phyloP scores from a whole-genome alignment of 2,888 invertebrate species.

The Callyntrura sp. region DNA sequence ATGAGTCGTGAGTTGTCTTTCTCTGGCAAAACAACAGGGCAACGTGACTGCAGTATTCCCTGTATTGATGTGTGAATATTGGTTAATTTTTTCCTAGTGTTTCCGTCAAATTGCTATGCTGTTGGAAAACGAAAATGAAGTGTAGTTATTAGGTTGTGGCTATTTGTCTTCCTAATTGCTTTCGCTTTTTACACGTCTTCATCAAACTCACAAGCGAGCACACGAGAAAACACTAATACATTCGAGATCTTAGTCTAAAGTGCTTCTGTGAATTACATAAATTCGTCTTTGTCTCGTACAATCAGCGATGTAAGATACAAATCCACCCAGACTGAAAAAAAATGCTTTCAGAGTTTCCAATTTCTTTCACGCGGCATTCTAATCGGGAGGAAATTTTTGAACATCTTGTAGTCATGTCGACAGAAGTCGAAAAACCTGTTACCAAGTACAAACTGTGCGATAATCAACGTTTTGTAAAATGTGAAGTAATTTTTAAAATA shows the following conservation, averaged over 20 bases:
- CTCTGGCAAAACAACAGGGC: slow-evolving; percentile 10
- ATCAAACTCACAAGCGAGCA: no score
- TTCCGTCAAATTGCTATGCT: slow-evolving; percentile 3
- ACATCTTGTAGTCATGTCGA: neutral
- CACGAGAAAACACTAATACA: neutral
- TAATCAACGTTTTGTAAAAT: neutral
- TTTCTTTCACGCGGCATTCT: neutral
- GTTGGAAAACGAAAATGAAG: neutral
- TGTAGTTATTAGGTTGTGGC: neutral
- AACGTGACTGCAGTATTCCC: slow-evolving; percentile 20
- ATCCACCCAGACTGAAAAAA: neutral
- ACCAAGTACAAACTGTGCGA: neutral
- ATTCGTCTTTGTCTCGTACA: neutral
- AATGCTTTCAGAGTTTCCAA: slow-evolving; percentile 11
- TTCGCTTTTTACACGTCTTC: neutral
- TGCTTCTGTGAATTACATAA: neutral
- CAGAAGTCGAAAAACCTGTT: neutral
- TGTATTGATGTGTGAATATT: neutral
- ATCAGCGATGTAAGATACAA: neutral
- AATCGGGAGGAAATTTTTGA: neutral
- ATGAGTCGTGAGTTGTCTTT: slow-evolving; percentile 68
- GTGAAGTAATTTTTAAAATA: neutral
- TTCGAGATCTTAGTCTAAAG: neutral
- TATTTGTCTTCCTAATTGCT: neutral
- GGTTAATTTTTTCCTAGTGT: neutral